Conservation (phyloP, 2,113 vertebrate species). For the Gorsachius goisagi region DNA sequence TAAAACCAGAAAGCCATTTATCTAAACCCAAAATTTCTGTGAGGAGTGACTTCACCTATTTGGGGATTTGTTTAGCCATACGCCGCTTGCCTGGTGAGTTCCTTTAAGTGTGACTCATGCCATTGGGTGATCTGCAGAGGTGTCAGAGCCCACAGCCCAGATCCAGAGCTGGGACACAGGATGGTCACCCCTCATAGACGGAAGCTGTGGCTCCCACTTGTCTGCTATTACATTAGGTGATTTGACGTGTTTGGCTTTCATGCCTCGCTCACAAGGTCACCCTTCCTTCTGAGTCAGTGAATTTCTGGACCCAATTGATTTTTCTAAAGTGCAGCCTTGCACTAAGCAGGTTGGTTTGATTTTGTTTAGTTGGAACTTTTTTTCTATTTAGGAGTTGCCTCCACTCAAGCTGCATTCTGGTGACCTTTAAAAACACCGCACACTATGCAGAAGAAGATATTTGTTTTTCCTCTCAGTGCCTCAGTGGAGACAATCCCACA, state of each 20-base stretch:
- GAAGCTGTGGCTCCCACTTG: background rate
- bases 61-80: background rate
- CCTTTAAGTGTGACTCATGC: background rate
- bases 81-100: background rate
- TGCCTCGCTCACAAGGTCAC: background rate
- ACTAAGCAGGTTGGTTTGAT: background rate
- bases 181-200: background rate
- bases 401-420: background rate
- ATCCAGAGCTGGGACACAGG: background rate
- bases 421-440: background rate
- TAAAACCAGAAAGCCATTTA: background rate
- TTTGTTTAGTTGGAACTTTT: background rate
- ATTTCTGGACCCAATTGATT: background rate
- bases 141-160: background rate
- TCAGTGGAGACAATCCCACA: background rate
- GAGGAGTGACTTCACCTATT: background rate
- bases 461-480: background rate
- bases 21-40: background rate
- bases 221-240: background rate
- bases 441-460: background rate
- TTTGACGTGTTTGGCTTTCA: background rate
- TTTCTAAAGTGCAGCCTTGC: constrained; percentile 16
- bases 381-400: background rate
- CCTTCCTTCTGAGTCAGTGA: background rate
- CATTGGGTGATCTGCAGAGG: background rate